Percentiles rank a stretch among this genome's conserved stretches.
phyloP scores from a whole-genome alignment of 2,888 invertebrate species.

The Cryptus viduatorius region DNA sequence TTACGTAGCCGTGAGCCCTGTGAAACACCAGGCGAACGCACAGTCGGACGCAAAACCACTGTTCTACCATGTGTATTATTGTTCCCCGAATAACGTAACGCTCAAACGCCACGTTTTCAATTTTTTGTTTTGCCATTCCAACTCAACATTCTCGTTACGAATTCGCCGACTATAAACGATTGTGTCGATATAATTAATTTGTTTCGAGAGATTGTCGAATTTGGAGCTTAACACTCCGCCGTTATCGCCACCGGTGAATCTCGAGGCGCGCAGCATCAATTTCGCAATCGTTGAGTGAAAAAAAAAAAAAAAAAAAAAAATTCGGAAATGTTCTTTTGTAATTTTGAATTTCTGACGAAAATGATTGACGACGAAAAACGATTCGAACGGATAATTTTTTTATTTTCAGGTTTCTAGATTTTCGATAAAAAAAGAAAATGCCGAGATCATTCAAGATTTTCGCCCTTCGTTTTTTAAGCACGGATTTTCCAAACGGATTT shows the following conservation, averaged over 20 bases:
- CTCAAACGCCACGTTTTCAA: neutral
- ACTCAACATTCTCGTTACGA: neutral
- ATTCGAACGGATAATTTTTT: neutral
- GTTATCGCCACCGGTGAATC: slow-evolving; percentile 8
- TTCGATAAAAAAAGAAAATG: neutral
- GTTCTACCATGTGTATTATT: slow-evolving; percentile 16
- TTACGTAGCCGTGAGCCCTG: slow-evolving; percentile 82
- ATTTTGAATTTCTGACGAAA: neutral
- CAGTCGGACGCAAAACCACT: slow-evolving; percentile 71
- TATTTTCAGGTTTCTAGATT: slow-evolving; percentile 31
- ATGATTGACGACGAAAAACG: neutral
- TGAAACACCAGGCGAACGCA: slow-evolving; percentile 67
- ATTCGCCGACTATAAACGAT: neutral
- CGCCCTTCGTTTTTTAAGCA: slow-evolving; percentile 77
- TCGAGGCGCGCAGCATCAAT: too few relatives aligned
- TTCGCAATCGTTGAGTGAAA: too few relatives aligned
- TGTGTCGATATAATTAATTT: neutral
- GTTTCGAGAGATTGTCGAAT: neutral
- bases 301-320: neutral
- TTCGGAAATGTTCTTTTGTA: neutral
- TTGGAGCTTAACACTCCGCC: neutral
- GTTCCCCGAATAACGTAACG: neutral
- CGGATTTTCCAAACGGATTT: slow-evolving; percentile 79
- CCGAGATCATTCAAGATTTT: slow-evolving; percentile 78
- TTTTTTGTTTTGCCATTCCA: neutral